A percentile compares a stretch with the other conserved stretches of the same genome.
Evolutionary conservation across 2,797 vertebrate species (phyloP).

Genomic region (Aulostomus chinensis): DNA sequence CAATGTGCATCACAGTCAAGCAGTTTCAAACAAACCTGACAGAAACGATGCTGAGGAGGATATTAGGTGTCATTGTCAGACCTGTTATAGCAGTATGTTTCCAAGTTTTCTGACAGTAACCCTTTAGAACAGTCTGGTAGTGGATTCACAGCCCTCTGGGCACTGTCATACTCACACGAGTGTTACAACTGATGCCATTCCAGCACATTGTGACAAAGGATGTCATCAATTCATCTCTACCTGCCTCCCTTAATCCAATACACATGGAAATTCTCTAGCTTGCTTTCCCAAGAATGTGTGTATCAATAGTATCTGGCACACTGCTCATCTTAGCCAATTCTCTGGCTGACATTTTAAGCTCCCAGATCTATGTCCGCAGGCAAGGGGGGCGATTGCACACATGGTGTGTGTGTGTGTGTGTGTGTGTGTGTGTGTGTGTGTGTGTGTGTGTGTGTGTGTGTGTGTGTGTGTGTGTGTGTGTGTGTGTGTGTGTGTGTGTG

Average conservation of each 20-base stretch:
- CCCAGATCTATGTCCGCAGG: slow-evolving; percentile 14
- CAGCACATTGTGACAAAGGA: slow-evolving; percentile 32
- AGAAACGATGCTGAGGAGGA: too few species aligned
- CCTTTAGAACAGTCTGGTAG: too few species aligned
- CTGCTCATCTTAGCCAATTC: slow-evolving; percentile 36
- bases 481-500: too few species aligned
- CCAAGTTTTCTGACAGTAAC: too few species aligned
- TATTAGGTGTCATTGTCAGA: too few species aligned
- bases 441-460: too few species aligned
- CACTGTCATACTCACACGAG: slow-evolving; percentile 26
- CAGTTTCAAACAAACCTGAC: too few species aligned
- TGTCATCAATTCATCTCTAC: slow-evolving; percentile 50
- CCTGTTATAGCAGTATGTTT: too few species aligned
- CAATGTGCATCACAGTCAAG: too few species aligned
- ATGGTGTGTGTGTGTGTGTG: too few species aligned
- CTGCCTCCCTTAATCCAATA: slow-evolving; percentile 26
- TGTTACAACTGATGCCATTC: slow-evolving; percentile 36
- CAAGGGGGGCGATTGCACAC: background rate
- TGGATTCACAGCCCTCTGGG: slow-evolving; percentile 5
- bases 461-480: too few species aligned
- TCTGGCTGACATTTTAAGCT: slow-evolving; percentile 33
- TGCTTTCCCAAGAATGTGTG: slow-evolving; percentile 29
- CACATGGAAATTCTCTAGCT: slow-evolving; percentile 53
- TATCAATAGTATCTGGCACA: slow-evolving; percentile 46
- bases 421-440: too few species aligned